phyloP scores from a whole-genome alignment of 2,113 vertebrate species.

The Callorhinus ursinus region DNA sequence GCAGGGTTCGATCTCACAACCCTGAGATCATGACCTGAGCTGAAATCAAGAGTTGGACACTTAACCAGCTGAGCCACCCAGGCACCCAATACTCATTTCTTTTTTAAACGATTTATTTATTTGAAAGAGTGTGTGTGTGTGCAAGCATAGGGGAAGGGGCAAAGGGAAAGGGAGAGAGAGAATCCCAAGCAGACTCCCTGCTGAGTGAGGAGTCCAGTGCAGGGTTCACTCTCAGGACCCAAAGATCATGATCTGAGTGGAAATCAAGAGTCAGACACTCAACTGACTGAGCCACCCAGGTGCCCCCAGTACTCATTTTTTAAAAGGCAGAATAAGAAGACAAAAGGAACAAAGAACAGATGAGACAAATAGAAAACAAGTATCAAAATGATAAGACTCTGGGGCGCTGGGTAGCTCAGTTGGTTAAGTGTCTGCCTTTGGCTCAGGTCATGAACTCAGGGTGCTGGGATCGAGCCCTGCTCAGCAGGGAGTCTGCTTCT shows the following conservation, averaged over 20 bases:
- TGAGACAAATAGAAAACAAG: not conserved
- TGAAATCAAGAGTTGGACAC: not conserved
- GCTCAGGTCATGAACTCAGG: not conserved
- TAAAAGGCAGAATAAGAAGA: not conserved
- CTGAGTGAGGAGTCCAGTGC: not conserved
- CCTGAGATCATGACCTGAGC: not conserved
- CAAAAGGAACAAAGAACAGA: not conserved
- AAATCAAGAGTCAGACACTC: not conserved
- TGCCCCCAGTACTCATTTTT: not conserved
- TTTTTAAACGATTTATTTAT: not conserved
- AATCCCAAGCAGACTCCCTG: not conserved
- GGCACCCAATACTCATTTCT: not conserved
- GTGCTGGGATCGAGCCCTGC: not conserved
- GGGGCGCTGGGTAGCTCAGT: not conserved
- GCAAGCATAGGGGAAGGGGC: not conserved
- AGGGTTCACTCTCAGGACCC: not conserved
- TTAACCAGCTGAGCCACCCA: not conserved
- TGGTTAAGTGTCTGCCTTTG: no score
- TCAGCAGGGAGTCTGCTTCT: not conserved
- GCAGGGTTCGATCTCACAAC: not conserved
- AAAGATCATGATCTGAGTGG: not conserved
- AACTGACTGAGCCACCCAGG: not conserved
- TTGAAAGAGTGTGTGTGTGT: not conserved
- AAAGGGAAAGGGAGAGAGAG: not conserved
- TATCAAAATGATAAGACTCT: not conserved